Evolutionary conservation across 2,888 invertebrate genomes (phyloP).

Genomic region (Euclidia mi): DNA sequence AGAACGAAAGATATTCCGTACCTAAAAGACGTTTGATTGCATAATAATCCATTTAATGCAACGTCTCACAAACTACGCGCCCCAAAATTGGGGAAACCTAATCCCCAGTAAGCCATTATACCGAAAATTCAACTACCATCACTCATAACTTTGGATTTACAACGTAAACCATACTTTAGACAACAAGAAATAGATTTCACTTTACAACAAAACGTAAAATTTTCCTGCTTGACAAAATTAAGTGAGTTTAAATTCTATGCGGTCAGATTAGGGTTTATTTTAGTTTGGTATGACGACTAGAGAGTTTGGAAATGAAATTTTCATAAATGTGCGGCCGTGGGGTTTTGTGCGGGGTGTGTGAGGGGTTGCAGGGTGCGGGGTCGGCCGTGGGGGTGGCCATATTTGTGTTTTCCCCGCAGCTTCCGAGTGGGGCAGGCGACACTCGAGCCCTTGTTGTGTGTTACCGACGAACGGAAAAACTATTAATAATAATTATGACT

Average conservation of each 20-base stretch:
- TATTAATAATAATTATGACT: slow-evolving; percentile 82
- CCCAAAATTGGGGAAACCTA: slow-evolving; percentile 85
- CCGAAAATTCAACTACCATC: slow-evolving; percentile 81
- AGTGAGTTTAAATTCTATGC: slow-evolving; percentile 80
- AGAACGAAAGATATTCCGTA: slow-evolving; percentile 38
- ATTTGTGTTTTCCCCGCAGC: slow-evolving; percentile 82
- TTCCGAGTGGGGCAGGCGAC: slow-evolving; percentile 76
- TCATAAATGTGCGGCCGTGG: slow-evolving; percentile 78
- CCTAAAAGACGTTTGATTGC: slow-evolving; percentile 76
- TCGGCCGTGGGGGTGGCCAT: slow-evolving; percentile 60
- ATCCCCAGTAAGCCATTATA: slow-evolving; percentile 87
- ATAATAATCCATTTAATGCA: slow-evolving; percentile 85
- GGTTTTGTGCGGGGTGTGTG: slow-evolving; percentile 42
- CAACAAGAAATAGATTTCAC: slow-evolving; percentile 68
- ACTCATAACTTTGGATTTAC: slow-evolving; percentile 65
- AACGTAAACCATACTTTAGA: slow-evolving; percentile 69
- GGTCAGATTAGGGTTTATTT: slow-evolving; percentile 81
- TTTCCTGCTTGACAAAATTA: slow-evolving; percentile 71
- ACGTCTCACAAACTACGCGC: slow-evolving; percentile 74
- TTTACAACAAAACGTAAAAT: slow-evolving; percentile 61
- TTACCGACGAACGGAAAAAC: slow-evolving; percentile 77
- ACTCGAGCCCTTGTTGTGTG: slow-evolving; percentile 75
- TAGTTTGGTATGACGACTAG: slow-evolving; percentile 66
- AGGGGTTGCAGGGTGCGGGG: slow-evolving; percentile 33
- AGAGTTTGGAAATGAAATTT: slow-evolving; percentile 87